A percentile compares a stretch with the other conserved stretches of the same genome.
These are phyloP conservation scores for Oreochromis mossambicus DNA, from an alignment of 2,797 vertebrate species.

Conservation along the genomic window DNA sequence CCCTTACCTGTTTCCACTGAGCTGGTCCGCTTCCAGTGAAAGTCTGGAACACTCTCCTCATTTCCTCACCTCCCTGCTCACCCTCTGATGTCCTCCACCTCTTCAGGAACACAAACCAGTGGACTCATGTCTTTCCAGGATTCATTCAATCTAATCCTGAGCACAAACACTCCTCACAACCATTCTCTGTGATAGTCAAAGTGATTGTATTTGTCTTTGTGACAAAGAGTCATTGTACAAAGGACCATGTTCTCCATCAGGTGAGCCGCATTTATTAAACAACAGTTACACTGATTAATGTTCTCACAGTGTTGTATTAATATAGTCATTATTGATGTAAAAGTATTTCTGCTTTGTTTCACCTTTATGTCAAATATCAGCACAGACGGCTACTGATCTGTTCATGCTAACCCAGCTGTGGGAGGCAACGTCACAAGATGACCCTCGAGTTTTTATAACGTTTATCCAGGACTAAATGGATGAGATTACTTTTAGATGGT, in stretches of 20 bases:
- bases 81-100: no score
- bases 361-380: background rate
- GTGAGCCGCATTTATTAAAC: background rate
- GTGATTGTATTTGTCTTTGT: fast-evolving
- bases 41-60: no score
- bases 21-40: no score
- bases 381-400: background rate
- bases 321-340: background rate
- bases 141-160: no score
- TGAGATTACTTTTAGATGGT: fast-evolving
- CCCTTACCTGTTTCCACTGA: no score
- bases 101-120: no score
- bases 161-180: no score
- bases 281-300: background rate
- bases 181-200: no score
- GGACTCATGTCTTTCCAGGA: no score
- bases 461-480: fast-evolving
- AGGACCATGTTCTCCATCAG: fast-evolving
- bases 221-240: background rate
- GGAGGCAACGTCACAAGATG: background rate
- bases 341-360: background rate
- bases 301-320: fast-evolving
- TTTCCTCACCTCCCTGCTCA: no score
- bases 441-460: background rate
- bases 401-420: fast-evolving